These are phyloP conservation scores for Pseudomugil gertrudae DNA, from an alignment of 2,797 vertebrate species.

Conservation along the genomic window DNA sequence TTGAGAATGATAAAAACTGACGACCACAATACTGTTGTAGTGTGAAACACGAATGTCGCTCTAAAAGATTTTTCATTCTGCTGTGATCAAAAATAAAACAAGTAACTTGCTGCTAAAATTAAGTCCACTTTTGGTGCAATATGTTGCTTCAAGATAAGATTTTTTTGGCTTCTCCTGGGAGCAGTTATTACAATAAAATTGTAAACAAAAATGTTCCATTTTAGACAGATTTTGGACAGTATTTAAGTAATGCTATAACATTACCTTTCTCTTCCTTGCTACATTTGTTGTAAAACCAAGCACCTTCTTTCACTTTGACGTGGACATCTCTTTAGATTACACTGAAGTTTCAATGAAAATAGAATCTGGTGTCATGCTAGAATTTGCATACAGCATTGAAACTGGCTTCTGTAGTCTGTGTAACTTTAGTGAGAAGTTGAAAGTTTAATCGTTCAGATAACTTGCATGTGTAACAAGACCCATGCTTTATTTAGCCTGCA, in stretches of 20 bases:
- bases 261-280: neutral
- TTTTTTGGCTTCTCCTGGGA: neutral
- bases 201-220: neutral
- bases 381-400: slow-evolving; percentile 11
- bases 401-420: neutral
- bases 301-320: neutral
- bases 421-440: slow-evolving; percentile 36
- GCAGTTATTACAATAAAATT: neutral
- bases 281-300: neutral
- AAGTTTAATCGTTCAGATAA: slow-evolving; percentile 64
- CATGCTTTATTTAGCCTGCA: slow-evolving; percentile 68
- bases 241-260: neutral
- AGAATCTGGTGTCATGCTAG: neutral
- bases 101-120: neutral
- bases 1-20: neutral
- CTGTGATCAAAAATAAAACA: neutral
- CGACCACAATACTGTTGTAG: neutral
- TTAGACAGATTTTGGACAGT: no score
- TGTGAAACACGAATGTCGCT: neutral
- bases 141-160: neutral
- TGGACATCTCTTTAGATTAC: neutral
- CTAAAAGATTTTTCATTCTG: neutral
- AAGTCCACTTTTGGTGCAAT: neutral
- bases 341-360: neutral
- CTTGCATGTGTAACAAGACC: slow-evolving; percentile 68